Percentiles rank a stretch among this genome's conserved stretches.
phyloP scores from a whole-genome alignment of 2,888 invertebrate genomes.

The Dynastes maya region DNA sequence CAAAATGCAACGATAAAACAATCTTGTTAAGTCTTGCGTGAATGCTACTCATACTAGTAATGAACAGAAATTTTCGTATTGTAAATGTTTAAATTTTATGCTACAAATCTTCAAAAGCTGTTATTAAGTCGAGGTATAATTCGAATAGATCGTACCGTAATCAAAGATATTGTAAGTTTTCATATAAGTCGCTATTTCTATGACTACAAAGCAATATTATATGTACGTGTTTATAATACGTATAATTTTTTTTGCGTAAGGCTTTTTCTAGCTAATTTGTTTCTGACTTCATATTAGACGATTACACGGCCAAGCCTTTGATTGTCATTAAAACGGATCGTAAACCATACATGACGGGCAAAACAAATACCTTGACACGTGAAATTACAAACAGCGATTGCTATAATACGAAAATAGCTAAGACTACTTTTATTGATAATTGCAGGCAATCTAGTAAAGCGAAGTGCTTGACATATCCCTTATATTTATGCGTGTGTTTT shows the following conservation, averaged over 20 bases:
- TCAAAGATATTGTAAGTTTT: neutral
- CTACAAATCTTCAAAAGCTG: too few species aligned
- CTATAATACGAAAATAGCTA: neutral
- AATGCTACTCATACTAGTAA: too few species aligned
- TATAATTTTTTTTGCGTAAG: too few species aligned
- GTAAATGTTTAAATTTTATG: too few species aligned
- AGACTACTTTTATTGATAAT: slow-evolving; percentile 3
- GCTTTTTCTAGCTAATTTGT: too few species aligned
- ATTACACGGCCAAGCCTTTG: neutral
- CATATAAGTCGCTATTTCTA: neutral
- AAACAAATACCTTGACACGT: slow-evolving; percentile 1
- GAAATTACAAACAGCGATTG: neutral
- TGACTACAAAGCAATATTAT: too few species aligned
- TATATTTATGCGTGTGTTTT: neutral
- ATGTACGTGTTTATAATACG: too few species aligned
- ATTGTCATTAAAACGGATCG: slow-evolving; percentile 6
- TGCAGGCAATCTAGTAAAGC: neutral
- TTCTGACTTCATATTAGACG: neutral
- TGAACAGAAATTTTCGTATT: too few species aligned
- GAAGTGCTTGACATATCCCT: neutral
- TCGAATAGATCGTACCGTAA: too few species aligned
- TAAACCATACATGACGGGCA: slow-evolving; percentile 5
- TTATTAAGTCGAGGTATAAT: too few species aligned
- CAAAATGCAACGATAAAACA: too few species aligned
- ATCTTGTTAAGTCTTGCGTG: too few species aligned